Evolutionary conservation across 2,797 vertebrate genomes (phyloP).

Genomic region (Phataginus tetradactyla): DNA sequence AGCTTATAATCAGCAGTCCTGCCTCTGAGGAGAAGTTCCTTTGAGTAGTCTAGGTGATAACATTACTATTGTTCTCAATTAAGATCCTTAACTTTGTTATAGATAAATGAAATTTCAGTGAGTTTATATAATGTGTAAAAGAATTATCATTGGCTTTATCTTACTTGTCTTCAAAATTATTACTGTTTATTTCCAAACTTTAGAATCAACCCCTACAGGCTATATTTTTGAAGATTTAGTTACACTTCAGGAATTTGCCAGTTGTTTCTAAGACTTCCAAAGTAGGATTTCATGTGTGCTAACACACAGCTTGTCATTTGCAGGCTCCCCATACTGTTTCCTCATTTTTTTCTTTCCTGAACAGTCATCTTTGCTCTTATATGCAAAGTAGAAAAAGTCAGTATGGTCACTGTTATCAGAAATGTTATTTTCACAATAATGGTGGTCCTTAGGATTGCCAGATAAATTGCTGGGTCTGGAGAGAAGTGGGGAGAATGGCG

Average conservation of each 20-base stretch:
- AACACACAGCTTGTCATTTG: neutral
- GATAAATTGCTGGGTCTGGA: neutral
- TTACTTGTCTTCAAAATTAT: neutral
- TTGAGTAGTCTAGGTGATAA: neutral
- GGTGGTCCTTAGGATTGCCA: neutral
- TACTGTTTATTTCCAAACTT: neutral
- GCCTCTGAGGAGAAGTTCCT: neutral
- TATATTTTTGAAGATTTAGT: neutral
- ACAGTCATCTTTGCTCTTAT: neutral
- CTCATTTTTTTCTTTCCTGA: neutral
- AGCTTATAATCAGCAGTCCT: too few species aligned
- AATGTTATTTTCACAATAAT: neutral
- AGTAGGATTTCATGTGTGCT: neutral
- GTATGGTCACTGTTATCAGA: neutral
- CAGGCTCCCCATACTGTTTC: neutral
- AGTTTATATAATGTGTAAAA: neutral
- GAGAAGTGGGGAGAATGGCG: neutral
- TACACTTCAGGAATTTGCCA: neutral
- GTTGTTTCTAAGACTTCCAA: neutral
- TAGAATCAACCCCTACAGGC: accelerated
- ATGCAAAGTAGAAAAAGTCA: neutral
- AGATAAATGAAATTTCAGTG: neutral
- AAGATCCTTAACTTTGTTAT: neutral
- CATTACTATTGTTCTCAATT: neutral
- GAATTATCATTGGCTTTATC: neutral